Evolutionary conservation across 2,888 invertebrate genomes (phyloP).

Genomic region (Lordiphosa fenestrarum): DNA sequence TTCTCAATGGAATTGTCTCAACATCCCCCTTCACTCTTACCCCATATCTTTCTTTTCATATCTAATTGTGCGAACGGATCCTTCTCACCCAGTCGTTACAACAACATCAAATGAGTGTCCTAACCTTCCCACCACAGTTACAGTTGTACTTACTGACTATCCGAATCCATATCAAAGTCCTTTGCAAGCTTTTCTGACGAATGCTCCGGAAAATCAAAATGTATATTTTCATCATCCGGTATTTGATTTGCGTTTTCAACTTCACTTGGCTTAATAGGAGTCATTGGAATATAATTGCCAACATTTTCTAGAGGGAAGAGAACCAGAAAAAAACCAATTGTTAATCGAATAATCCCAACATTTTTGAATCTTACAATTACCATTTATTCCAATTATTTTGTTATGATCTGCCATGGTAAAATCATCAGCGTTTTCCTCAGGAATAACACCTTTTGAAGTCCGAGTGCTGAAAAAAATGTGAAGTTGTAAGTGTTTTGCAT

Average conservation of each 20-base stretch:
- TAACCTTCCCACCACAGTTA: too few species aligned
- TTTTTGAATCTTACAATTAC: slow-evolving; percentile 19
- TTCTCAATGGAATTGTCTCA: too few species aligned
- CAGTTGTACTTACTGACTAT: slow-evolving; percentile 51
- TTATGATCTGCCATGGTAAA: slow-evolving; percentile 46
- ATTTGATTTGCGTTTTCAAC: slow-evolving; percentile 37
- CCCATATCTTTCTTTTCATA: too few species aligned
- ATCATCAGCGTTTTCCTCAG: slow-evolving; percentile 84
- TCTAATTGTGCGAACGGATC: too few species aligned
- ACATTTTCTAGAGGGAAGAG: slow-evolving; percentile 34
- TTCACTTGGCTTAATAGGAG: slow-evolving; percentile 48
- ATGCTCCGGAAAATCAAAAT: slow-evolving; percentile 59
- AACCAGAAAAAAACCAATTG: slow-evolving; percentile 11
- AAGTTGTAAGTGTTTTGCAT: neutral
- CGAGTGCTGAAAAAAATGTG: slow-evolving; percentile 48
- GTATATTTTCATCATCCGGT: slow-evolving; percentile 22
- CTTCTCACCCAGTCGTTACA: too few species aligned
- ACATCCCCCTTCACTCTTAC: too few species aligned
- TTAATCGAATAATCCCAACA: neutral
- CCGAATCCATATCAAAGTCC: slow-evolving; percentile 39
- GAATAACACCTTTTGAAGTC: slow-evolving; percentile 81
- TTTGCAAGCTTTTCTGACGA: slow-evolving; percentile 44
- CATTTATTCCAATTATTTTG: slow-evolving; percentile 36
- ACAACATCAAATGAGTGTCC: too few species aligned
- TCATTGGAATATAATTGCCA: slow-evolving; percentile 60